Conservation (phyloP, 1,140 invertebrate genomes). For the Araneus ventricosus region DNA sequence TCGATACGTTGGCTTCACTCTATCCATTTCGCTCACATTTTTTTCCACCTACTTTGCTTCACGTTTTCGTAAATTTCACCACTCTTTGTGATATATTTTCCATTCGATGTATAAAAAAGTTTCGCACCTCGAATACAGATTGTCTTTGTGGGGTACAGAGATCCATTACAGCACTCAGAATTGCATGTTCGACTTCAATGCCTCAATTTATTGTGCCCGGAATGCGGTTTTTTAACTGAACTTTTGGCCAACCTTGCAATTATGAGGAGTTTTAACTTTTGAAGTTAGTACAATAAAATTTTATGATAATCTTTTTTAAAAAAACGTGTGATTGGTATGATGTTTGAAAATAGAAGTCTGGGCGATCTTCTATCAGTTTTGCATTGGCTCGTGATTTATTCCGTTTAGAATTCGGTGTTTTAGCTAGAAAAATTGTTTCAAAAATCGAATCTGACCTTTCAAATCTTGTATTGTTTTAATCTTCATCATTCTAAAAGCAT, state of each 20-base stretch:
- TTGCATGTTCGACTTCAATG: no score
- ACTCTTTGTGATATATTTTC: background rate
- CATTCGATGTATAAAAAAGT: background rate
- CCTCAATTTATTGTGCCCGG: background rate
- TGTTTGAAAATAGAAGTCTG: no score
- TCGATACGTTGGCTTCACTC: background rate
- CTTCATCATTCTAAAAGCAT: no score
- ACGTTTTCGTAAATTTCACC: background rate
- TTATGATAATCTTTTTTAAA: no score
- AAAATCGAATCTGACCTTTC: no score
- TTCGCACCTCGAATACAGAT: constrained; percentile 15
- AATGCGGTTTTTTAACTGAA: background rate
- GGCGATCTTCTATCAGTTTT: no score
- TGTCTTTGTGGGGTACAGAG: background rate
- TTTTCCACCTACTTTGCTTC: background rate
- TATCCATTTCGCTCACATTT: background rate
- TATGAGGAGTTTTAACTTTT: background rate
- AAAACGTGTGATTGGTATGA: no score
- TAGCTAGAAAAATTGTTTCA: no score
- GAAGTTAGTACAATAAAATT: no score
- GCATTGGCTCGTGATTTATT: no score
- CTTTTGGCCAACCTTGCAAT: background rate
- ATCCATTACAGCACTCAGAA: background rate
- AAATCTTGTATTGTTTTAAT: no score
- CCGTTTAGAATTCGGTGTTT: no score